These are phyloP conservation scores for Chymomyza fuscimana DNA, from an alignment of 2,888 invertebrate genomes.

Conservation along the genomic window DNA sequence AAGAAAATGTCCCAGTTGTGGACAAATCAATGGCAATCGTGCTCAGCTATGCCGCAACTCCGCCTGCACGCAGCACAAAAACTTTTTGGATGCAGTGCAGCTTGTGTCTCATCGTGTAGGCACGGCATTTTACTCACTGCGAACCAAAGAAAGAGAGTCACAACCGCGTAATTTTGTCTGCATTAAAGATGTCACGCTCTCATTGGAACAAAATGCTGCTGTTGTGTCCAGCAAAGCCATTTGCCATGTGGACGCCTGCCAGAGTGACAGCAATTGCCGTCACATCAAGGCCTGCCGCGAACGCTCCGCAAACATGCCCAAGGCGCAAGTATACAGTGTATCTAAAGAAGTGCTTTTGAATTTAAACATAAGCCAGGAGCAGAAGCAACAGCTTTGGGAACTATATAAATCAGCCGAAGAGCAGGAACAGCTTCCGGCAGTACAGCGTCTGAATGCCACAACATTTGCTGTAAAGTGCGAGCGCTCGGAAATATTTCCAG, in stretches of 20 bases:
- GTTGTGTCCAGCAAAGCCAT: slow-evolving; percentile 71
- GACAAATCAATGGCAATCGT: slow-evolving; percentile 87
- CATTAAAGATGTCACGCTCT: slow-evolving; percentile 78
- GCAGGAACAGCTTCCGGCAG: slow-evolving; percentile 64
- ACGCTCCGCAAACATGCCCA: slow-evolving; percentile 42
- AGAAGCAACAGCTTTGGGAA: slow-evolving; percentile 75
- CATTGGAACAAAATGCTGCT: slow-evolving; percentile 76
- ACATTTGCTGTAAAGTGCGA: slow-evolving; percentile 77
- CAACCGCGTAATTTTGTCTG: slow-evolving; percentile 88
- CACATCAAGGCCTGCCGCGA: slow-evolving; percentile 75
- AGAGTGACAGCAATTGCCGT: slow-evolving; percentile 67
- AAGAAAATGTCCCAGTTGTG: slow-evolving; percentile 87
- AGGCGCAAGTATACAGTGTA: slow-evolving; percentile 68
- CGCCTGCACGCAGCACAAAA: slow-evolving; percentile 67
- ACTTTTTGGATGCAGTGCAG: slow-evolving; percentile 72
- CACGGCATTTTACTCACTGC: slow-evolving; percentile 85
- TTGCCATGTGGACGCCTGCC: slow-evolving; percentile 73
- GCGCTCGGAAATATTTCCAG: slow-evolving; percentile 72
- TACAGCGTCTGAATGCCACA: slow-evolving; percentile 74
- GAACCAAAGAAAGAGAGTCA: slow-evolving; percentile 85
- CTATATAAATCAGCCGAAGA: slow-evolving; percentile 65
- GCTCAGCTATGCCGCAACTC: slow-evolving; percentile 79
- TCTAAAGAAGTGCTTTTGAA: slow-evolving; percentile 73
- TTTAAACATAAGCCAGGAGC: slow-evolving; percentile 71
- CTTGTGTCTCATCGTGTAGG: slow-evolving; percentile 83